phyloP scores from a whole-genome alignment of 2,113 vertebrate species.

The Apodemus speciosus region DNA sequence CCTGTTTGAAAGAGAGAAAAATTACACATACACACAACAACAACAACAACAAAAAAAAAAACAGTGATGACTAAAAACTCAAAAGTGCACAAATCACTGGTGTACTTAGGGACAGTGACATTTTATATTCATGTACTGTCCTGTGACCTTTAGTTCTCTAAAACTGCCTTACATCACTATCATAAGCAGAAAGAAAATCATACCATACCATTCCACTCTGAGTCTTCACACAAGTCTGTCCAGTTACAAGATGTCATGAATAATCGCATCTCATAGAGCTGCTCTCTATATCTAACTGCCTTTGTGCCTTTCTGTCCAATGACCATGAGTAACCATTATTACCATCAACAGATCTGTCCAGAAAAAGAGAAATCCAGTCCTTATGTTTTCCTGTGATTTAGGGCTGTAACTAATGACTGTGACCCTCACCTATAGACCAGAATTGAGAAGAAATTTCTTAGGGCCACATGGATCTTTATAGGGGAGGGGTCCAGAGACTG shows the following conservation, averaged over 20 bases:
- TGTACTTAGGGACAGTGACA: not conserved
- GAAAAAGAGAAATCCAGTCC: not conserved
- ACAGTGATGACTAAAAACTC: not conserved
- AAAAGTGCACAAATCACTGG: not conserved
- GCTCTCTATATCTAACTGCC: not conserved
- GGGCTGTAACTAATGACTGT: not conserved
- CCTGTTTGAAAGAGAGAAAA: not conserved
- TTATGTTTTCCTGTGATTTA: not conserved
- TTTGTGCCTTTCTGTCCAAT: not conserved
- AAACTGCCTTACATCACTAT: not conserved
- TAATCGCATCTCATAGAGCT: accelerated
- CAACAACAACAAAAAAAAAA: not conserved
- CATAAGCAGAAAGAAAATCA: not conserved
- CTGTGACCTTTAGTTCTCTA: constrained; percentile 5
- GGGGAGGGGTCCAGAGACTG: not conserved
- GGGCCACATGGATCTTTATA: not conserved
- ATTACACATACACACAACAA: too few species aligned
- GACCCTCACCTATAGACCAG: not conserved
- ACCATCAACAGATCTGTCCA: not conserved
- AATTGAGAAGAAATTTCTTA: not conserved
- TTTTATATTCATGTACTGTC: not conserved
- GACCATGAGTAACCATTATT: accelerated
- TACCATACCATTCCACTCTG: too few species aligned
- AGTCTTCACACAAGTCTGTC: not conserved
- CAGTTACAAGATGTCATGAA: not conserved